A percentile compares a stretch with the other conserved stretches of the same genome.
phyloP scores from a whole-genome alignment of 30 jellyfish, hydroid and myxozoan genomes.

The Catostylus mosaicus region DNA sequence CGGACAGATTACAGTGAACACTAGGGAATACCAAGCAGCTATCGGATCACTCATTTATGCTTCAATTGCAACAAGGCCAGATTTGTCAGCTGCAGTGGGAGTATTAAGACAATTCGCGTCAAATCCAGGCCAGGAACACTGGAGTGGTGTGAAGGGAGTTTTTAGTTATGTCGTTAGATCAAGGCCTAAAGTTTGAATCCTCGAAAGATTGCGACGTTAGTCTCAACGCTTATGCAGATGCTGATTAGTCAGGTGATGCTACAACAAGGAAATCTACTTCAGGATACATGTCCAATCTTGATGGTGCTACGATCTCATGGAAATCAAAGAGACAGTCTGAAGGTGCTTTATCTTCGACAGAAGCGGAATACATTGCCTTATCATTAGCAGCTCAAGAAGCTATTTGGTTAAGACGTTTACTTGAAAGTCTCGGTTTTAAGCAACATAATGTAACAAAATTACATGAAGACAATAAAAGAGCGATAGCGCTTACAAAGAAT shows the following conservation, averaged over 20 bases:
- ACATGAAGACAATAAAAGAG: constrained; percentile 45
- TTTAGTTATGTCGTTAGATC: not conserved
- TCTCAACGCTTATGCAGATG: constrained; percentile 24
- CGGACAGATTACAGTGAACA: constrained; percentile 38
- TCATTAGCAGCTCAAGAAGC: constrained; percentile 36
- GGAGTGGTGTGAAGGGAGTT: not conserved
- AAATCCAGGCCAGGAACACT: constrained; percentile 55
- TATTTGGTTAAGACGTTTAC: constrained; percentile 2
- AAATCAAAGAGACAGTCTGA: constrained; percentile 40
- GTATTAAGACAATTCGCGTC: constrained; percentile 41
- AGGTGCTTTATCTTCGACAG: constrained; percentile 67
- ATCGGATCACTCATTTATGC: constrained; percentile 70
- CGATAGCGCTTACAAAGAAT: constrained; percentile 31
- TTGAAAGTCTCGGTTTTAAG: constrained; percentile 15
- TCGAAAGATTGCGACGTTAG: not conserved
- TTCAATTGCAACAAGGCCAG: constrained; percentile 59
- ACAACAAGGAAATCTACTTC: constrained; percentile 6
- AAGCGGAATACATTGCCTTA: constrained; percentile 66
- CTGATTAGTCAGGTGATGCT: constrained; percentile 61
- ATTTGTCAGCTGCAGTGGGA: constrained; percentile 59
- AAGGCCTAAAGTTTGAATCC: not conserved
- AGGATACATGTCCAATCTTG: constrained; percentile 40
- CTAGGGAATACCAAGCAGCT: constrained; percentile 67
- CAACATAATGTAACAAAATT: constrained; percentile 16
- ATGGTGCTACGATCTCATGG: constrained; percentile 51